Base-by-base conservation (phyloP, 1,140 invertebrate species). In the Eueides isabella region DNA sequence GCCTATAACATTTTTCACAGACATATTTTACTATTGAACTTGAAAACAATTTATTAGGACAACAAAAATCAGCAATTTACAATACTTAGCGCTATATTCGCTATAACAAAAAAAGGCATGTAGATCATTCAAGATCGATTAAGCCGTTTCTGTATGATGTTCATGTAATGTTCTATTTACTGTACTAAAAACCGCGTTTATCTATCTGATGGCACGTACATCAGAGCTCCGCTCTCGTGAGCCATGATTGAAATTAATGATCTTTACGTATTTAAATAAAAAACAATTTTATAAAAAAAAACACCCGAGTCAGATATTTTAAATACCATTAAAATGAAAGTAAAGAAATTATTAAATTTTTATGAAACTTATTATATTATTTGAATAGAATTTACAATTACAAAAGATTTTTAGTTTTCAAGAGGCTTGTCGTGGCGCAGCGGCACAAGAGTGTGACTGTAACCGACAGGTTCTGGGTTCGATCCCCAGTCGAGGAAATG, bases 231-330 rank as follows among this genome's bases (percentile, higher is more conserved):
- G 33, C 33, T 63, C 65, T 74, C 66, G 23, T 68, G 66, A 44
- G 61, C 19, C 6, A 2, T 73, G 61, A 73, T 68, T 33, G 65
- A 74, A 68, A 68, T 68, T 68, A 67, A 68, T 74, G 66, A 61
- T 44, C 38, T 38, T 55, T 2, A 19, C 1, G 3, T 6, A 2
- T 63, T 63, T 63, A 38, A 38, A 16, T 31, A 63, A 30, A 61
- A 29, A 61, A 38, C 16, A 38, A 16, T 38, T 16, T 38, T 16
- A 16, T 61, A 61, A 61, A 61, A 14, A 28, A 5, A 38, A n/a
- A n/a, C n/a, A n/a, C n/a, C 14, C 35, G 4, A 38, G n/a, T n/a
- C n/a, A n/a, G n/a, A n/a, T n/a, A n/a, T n/a, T n/a, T n/a, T n/a
- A n/a, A n/a, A n/a, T n/a, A n/a, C n/a, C n/a, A n/a, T n/a, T n/a